Conservation (phyloP, 1,140 invertebrate species). For the Chironomus striatipennis region DNA sequence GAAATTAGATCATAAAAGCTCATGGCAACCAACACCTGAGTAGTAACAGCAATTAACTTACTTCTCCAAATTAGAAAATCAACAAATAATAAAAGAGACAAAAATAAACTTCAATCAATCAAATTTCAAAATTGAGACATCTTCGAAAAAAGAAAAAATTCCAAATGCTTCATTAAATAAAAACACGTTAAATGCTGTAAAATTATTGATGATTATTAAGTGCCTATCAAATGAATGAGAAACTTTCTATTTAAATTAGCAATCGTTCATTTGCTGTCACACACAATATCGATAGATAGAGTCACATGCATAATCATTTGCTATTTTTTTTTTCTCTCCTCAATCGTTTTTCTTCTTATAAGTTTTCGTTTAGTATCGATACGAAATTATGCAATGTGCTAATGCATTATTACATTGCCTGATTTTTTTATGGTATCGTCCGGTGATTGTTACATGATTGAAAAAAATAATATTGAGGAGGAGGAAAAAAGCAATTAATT, state of each 20-base stretch:
- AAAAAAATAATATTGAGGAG: neutral
- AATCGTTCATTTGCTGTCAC: neutral
- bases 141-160: too few species aligned
- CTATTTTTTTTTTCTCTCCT: neutral
- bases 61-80: too few species aligned
- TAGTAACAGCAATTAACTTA: too few species aligned
- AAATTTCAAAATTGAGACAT: too few species aligned
- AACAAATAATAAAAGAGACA: too few species aligned
- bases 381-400: neutral
- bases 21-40: too few species aligned
- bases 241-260: conserved; percentile 10
- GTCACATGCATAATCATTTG: too few species aligned
- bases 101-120: too few species aligned
- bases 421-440: neutral
- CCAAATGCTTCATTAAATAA: too few species aligned
- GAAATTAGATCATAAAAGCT: too few species aligned
- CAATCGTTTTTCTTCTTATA: neutral
- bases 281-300: neutral
- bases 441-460: neutral
- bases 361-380: neutral
- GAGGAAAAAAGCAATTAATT: neutral
- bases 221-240: neutral
- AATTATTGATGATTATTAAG: too few species aligned
- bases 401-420: neutral
- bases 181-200: too few species aligned